Conservation (phyloP, 1,140 invertebrate genomes). For the Bombus haemorrhoidalis region DNA sequence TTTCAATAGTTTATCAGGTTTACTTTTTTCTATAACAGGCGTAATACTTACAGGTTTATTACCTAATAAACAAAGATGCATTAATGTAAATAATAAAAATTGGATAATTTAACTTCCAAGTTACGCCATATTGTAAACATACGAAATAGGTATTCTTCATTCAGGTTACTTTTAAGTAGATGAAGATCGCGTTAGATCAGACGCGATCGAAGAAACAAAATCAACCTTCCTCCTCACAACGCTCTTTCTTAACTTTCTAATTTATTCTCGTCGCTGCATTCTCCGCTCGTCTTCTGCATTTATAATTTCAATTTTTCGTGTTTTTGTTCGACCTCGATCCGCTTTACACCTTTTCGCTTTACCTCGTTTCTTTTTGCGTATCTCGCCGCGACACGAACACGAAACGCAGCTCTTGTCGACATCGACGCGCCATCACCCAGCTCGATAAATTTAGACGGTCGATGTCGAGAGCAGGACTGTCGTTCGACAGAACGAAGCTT, state of each 20-base stretch:
- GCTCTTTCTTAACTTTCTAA: neutral
- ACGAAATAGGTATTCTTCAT: too few species aligned
- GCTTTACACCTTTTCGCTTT: conserved; percentile 34
- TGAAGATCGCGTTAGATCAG: conserved; percentile 1
- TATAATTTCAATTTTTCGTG: conserved; percentile 30
- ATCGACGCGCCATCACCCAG: conserved; percentile 47
- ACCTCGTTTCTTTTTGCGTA: conserved; percentile 50
- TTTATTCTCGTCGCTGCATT: neutral
- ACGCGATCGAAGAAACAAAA: neutral
- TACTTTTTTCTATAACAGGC: too few species aligned
- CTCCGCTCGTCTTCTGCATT: neutral
- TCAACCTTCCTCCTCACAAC: neutral
- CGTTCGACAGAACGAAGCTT: conserved; percentile 30
- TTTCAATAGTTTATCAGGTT: too few species aligned
- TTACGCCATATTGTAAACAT: neutral
- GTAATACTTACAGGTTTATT: too few species aligned
- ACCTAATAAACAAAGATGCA: too few species aligned
- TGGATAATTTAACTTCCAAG: neutral
- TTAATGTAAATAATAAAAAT: neutral
- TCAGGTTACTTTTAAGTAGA: neutral
- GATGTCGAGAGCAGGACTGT: conserved; percentile 42
- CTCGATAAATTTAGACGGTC: conserved; percentile 61
- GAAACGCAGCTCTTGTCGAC: conserved; percentile 51
- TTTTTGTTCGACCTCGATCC: conserved; percentile 8
- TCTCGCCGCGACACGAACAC: conserved; percentile 42